These are phyloP conservation scores for Sternotherus odoratus DNA, from an alignment of 2,797 vertebrate genomes.

Conservation along the genomic window DNA sequence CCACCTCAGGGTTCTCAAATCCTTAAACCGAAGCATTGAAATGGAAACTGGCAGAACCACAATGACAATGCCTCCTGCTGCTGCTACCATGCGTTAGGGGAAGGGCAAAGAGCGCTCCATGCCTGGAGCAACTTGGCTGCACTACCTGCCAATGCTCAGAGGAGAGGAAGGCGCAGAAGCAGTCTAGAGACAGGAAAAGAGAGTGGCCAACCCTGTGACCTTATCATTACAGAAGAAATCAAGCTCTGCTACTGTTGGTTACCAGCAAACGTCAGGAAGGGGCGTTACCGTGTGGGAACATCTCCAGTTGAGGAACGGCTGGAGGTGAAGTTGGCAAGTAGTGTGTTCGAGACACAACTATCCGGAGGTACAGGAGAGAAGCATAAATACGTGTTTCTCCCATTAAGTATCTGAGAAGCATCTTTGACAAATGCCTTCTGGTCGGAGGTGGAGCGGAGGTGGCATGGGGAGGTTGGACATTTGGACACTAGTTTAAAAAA, in stretches of 20 bases:
- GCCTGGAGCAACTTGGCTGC: background rate
- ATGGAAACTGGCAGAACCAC: background rate
- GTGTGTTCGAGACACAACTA: background rate
- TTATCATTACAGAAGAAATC: background rate
- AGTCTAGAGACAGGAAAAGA: background rate
- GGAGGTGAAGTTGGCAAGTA: background rate
- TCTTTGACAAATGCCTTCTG: fast-evolving
- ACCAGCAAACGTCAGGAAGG: background rate
- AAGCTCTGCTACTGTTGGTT: background rate
- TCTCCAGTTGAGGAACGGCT: background rate
- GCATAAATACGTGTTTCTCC: background rate
- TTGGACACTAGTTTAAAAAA: background rate
- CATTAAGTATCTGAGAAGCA: fast-evolving
- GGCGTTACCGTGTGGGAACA: background rate
- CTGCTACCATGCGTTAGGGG: background rate
- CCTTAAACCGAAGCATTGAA: background rate
- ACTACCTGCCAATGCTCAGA: slow-evolving; percentile 22
- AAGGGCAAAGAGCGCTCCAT: background rate
- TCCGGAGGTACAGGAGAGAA: fast-evolving
- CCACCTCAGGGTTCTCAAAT: fast-evolving
- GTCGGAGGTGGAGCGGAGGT: fast-evolving
- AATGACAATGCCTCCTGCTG: background rate
- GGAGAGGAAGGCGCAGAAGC: slow-evolving; percentile 22
- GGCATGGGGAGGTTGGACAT: background rate
- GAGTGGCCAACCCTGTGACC: background rate